Percentiles rank a stretch among this genome's conserved stretches.
Conservation (phyloP, 2,888 invertebrate genomes). For the Protodeltote pygarga region DNA sequence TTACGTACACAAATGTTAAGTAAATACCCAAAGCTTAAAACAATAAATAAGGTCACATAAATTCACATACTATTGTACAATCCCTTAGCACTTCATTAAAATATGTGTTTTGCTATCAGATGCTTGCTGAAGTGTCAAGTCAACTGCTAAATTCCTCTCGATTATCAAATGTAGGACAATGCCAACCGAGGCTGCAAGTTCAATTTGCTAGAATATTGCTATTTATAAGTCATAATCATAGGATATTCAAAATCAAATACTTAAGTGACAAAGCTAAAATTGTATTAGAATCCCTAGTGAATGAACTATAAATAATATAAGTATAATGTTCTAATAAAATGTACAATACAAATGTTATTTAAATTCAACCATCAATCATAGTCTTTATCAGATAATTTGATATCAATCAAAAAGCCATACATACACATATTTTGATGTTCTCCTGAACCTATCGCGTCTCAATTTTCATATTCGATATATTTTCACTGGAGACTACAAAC, state of each 20-base stretch:
- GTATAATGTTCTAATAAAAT: too few species aligned
- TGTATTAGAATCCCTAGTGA: too few species aligned
- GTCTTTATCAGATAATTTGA: too few species aligned
- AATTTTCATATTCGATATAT: slow-evolving; percentile 7
- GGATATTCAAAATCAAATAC: slow-evolving; percentile 5
- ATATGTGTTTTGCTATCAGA: slow-evolving; percentile 14
- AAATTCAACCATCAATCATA: too few species aligned
- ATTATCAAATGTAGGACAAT: slow-evolving; percentile 74
- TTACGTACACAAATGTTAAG: background rate
- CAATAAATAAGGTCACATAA: background rate
- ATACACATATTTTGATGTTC: too few species aligned
- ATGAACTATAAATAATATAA: too few species aligned
- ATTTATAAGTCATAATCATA: slow-evolving; percentile 20
- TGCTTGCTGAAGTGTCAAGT: slow-evolving; percentile 46
- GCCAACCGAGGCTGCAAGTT: slow-evolving; percentile 60
- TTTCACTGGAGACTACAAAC: slow-evolving; percentile 20
- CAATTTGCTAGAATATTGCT: slow-evolving; percentile 44
- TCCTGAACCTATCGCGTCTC: background rate
- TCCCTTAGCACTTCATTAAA: background rate
- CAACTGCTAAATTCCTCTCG: slow-evolving; percentile 63
- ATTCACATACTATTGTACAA: slow-evolving; percentile 4
- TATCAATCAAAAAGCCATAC: too few species aligned
- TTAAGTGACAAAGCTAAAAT: too few species aligned
- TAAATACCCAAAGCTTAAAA: background rate
- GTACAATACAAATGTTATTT: too few species aligned